Percentiles rank a stretch among this genome's conserved stretches.
Evolutionary conservation across 1,140 invertebrate genomes (phyloP).

Genomic region (Lepidurus packardi): DNA sequence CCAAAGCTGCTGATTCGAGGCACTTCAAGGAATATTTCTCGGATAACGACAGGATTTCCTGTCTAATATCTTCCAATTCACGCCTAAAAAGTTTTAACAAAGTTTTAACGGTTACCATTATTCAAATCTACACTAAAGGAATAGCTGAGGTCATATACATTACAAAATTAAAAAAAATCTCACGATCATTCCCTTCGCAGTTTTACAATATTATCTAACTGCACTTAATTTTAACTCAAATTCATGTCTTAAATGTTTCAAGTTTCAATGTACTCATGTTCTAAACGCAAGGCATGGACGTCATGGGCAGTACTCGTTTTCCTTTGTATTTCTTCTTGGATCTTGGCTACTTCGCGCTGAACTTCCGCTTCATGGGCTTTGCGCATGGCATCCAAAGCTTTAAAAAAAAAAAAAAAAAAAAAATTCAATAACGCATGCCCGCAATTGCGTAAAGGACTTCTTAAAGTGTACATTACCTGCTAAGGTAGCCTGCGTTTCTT

Average conservation of each 20-base stretch:
- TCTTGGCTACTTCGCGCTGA: conserved; percentile 75
- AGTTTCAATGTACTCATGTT: conserved; percentile 49
- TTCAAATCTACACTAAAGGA: conserved; percentile 31
- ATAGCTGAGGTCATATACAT: neutral
- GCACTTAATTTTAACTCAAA: too few species aligned
- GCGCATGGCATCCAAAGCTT: conserved; percentile 83
- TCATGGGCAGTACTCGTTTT: conserved; percentile 59
- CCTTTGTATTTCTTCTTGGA: conserved; percentile 73
- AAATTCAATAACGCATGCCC: neutral
- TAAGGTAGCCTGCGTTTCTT: conserved; percentile 69
- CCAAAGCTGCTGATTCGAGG: conserved; percentile 76
- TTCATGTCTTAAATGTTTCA: too few species aligned
- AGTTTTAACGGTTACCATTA: conserved; percentile 30
- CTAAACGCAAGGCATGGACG: conserved; percentile 51
- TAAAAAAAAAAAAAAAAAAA: conserved; percentile 44
- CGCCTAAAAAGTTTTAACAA: conserved; percentile 51
- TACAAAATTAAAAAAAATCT: neutral
- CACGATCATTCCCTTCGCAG: too few species aligned
- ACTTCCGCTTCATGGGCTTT: conserved; percentile 89
- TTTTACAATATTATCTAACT: too few species aligned
- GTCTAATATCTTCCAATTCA: conserved; percentile 75
- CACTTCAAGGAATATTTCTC: conserved; percentile 88
- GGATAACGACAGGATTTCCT: conserved; percentile 77
- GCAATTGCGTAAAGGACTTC: neutral
- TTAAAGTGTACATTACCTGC: conserved; percentile 41